Evolutionary conservation across 2,888 invertebrate species (phyloP), one percentile per base, ranked within the genome.

Genomic region (Enoplolaimus lenunculus): DNA sequence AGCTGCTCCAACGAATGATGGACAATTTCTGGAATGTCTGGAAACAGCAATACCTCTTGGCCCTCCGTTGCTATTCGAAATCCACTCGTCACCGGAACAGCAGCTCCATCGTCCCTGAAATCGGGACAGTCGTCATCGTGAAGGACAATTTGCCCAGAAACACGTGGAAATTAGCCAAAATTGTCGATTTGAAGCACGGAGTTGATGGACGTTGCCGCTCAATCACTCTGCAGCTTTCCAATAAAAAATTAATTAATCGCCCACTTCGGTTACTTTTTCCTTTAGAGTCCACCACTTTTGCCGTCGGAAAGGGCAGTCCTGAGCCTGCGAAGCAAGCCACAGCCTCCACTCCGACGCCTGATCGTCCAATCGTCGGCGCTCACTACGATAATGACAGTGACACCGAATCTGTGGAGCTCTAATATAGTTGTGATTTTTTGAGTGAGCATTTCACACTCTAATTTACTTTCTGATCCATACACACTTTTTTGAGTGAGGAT

Each of bases 91-190:
- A 31, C 30, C 7, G 67, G 34, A 66, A 66, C 33, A 34, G 34
- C n/a, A 66, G 67, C 34, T 31, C 31, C 28, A 66, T 66, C 28
- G 33, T 33, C 31, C 67, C 67, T 66, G n/a, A 66, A 34, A 34
- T 66, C 26, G 67, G 67, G n/a, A 66, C 67, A 29, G 67, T 66
- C n/a, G 67, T 66, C n/a, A 31, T 34, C 30, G 34, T 66, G n/a
- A 33, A 66, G 33, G 67, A 66, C n/a, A 34, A 66, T 33, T 34
- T 66, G n/a, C 67, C 67, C 31, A 31, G 67, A 31, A 34, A 34
- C 34, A 66, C 34, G 21, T 66, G 67, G 67, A 66, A 66, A 31
- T n/a, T 66, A n/a, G 67, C 33, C 34, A 21, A 34, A 66, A 66
- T 66, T 21, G n/a, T 34, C 34, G 33, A 66, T 34, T 31, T 66